Evolutionary conservation across 2,113 vertebrate genomes (phyloP).

Genomic region (cat (Felis catus)): F.catus_Fca126_mat1.0 CM031427.1:6431001-6431500

Average conservation of each 20-base stretch:
- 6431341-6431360: neutral
- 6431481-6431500: neutral
- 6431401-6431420: neutral
- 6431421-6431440: neutral
- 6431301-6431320: neutral
- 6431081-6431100: neutral
- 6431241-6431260: neutral
- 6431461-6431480: neutral
- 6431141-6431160: neutral
- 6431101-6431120: neutral
- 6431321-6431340: neutral
- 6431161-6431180: neutral
- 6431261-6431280: neutral
- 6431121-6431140: neutral
- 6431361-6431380: too few species aligned
- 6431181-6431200: neutral
- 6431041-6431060: neutral
- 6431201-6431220: neutral
- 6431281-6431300: too few species aligned
- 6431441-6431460: neutral
- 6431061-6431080: neutral
- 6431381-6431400: neutral
- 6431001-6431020: neutral
- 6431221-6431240: rapidly evolving
- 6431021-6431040: neutral